These are phyloP conservation scores for Tetramorium simillimum DNA, from an alignment of 1,140 invertebrate genomes.

Conservation along the genomic window DNA sequence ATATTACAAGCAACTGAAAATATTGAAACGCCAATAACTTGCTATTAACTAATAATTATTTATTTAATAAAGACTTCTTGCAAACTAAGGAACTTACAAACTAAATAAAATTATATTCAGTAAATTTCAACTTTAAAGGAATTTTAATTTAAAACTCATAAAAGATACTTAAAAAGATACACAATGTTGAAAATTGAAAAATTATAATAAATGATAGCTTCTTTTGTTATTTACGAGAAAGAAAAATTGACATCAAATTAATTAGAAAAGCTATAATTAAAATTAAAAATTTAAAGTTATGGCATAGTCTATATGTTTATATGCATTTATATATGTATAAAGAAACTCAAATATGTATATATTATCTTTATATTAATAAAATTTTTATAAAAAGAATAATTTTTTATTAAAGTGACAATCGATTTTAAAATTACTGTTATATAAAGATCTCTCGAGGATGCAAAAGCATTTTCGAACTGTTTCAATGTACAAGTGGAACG, in stretches of 20 bases:
- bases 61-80: neutral
- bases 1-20: neutral
- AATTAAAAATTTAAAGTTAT: neutral
- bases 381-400: neutral
- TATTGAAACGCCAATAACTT: neutral
- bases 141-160: neutral
- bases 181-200: neutral
- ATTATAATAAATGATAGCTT: neutral
- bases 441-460: neutral
- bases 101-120: neutral
- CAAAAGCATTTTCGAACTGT: neutral
- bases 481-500: slow-evolving; percentile 13
- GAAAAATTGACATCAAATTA: neutral
- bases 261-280: neutral
- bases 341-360: neutral
- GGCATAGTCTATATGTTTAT: neutral
- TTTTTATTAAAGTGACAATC: neutral
- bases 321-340: neutral
- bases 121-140: slow-evolving; percentile 2
- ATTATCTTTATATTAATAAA: neutral
- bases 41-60: neutral
- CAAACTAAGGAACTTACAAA: neutral
- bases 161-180: neutral
- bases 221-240: neutral
- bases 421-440: slow-evolving; percentile 3